These are phyloP conservation scores for Diabrotica undecimpunctata DNA, from an alignment of 1,140 invertebrate species.

Conservation along the genomic window DNA sequence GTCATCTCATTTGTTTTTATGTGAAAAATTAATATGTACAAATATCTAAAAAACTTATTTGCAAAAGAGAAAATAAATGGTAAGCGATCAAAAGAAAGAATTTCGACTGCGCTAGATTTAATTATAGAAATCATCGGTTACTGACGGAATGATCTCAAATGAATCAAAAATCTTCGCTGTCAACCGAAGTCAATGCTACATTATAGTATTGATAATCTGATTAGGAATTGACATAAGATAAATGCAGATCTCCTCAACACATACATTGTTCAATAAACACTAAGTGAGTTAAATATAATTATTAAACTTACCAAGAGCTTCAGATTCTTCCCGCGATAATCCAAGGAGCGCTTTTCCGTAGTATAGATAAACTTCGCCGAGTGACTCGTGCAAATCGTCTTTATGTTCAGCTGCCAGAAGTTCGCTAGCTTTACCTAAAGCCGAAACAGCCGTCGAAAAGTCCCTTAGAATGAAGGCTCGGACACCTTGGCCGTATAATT, in stretches of 20 bases:
- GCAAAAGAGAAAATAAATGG: no score
- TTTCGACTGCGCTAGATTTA: no score
- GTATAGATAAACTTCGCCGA: constrained; percentile 73
- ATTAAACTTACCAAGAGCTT: constrained; percentile 69
- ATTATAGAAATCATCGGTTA: no score
- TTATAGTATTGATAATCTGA: neutral
- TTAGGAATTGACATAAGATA: no score
- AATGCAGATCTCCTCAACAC: no score
- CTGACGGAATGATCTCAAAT: no score
- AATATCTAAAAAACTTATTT: no score
- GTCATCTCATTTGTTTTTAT: no score
- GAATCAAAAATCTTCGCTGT: no score
- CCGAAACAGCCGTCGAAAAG: constrained; percentile 69
- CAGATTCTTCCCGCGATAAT: constrained; percentile 73
- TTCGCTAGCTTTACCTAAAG: constrained; percentile 72
- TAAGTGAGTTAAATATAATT: neutral
- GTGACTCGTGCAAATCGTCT: constrained; percentile 69
- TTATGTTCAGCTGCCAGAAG: constrained; percentile 68
- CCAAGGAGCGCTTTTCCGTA: constrained; percentile 69
- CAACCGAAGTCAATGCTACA: no score
- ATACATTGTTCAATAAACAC: constrained; percentile 47
- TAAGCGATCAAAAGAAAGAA: no score
- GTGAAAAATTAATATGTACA: no score
- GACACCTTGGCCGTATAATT: constrained; percentile 67
- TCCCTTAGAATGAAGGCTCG: constrained; percentile 77